These are phyloP conservation scores for Lordiphosa stackelbergi DNA, from an alignment of 1,140 invertebrate genomes.

Conservation along the genomic window DNA sequence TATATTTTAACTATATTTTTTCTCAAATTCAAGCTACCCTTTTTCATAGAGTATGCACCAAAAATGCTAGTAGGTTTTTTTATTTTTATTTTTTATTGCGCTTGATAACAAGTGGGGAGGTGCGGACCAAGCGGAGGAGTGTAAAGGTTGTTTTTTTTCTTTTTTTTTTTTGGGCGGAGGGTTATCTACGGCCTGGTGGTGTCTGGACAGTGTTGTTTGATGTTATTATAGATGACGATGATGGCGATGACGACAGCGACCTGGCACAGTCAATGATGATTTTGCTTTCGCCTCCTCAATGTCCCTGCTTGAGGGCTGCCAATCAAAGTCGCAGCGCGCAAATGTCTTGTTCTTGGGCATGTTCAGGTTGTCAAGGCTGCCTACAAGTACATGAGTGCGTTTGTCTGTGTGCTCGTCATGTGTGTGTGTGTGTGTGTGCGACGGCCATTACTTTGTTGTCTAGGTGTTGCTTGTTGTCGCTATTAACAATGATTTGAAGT, in stretches of 20 bases:
- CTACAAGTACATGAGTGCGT: conserved; percentile 47
- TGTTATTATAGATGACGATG: conserved; percentile 74
- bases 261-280: conserved; percentile 26
- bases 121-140: conserved; percentile 16
- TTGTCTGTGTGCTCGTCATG: conserved; percentile 6
- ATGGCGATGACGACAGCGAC: conserved; percentile 33
- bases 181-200: conserved; percentile 20
- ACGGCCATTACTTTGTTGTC: conserved; percentile 67
- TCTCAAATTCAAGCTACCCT: conserved; percentile 31
- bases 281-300: background rate
- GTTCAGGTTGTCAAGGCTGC: conserved; percentile 63
- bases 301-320: conserved; percentile 39
- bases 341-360: conserved; percentile 67
- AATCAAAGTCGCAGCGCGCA: conserved; percentile 63
- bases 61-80: conserved; percentile 44
- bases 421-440: conserved; percentile 30
- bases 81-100: conserved; percentile 51
- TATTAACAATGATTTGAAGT: conserved; percentile 60
- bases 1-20: background rate
- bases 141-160: background rate
- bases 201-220: conserved; percentile 65
- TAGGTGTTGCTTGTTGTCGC: conserved; percentile 59
- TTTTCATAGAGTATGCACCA: conserved; percentile 40
- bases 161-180: background rate
- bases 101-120: conserved; percentile 68